phyloP scores from a whole-genome alignment of 2,888 invertebrate species.

The Priocnemis perturbator region DNA sequence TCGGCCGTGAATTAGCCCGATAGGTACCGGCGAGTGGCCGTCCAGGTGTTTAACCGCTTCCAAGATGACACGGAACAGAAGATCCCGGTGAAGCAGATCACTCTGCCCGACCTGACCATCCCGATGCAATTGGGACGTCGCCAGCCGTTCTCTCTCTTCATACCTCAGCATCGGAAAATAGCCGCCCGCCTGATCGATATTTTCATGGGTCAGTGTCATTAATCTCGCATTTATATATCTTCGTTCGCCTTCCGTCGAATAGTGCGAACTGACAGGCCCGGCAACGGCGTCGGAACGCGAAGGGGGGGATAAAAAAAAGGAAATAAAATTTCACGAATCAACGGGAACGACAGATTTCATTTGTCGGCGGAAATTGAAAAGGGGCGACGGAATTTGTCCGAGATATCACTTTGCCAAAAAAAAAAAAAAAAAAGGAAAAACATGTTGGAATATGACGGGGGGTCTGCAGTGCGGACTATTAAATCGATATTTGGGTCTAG shows the following conservation, averaged over 20 bases:
- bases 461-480: too few relatives aligned
- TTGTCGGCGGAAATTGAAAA: too few relatives aligned
- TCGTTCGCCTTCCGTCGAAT: background rate
- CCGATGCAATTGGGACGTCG: slow-evolving; percentile 81
- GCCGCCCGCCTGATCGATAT: slow-evolving; percentile 83
- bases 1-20: slow-evolving; percentile 71
- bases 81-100: slow-evolving; percentile 80
- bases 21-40: slow-evolving; percentile 78
- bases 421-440: too few relatives aligned
- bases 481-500: too few relatives aligned
- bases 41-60: slow-evolving; percentile 79
- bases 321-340: too few relatives aligned
- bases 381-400: too few relatives aligned
- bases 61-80: slow-evolving; percentile 74
- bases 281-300: too few relatives aligned
- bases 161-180: slow-evolving; percentile 83
- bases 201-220: slow-evolving; percentile 79
- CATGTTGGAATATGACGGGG: too few relatives aligned
- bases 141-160: slow-evolving; percentile 85
- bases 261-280: too few relatives aligned
- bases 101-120: slow-evolving; percentile 80
- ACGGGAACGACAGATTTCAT: too few relatives aligned
- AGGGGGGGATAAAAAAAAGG: too few relatives aligned
- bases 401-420: too few relatives aligned
- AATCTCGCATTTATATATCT: background rate